Conservation (phyloP, 2,113 vertebrate genomes). For the Nansenia antarctica region DNA sequence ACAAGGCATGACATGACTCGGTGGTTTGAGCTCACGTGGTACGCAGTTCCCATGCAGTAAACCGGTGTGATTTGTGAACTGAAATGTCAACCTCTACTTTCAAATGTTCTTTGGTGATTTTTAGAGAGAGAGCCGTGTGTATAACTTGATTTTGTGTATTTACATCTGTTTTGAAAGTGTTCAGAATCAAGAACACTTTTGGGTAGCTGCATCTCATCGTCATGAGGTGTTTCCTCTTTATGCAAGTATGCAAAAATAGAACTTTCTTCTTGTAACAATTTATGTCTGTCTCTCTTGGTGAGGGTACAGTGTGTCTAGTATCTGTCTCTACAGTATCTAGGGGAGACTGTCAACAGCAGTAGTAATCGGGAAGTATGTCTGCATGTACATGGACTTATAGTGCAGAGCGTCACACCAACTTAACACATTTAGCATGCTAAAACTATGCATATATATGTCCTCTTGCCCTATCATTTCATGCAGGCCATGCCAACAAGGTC, state of each 20-base stretch:
- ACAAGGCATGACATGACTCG: background rate
- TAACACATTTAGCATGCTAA: conserved; percentile 43
- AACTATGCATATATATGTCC: conserved; percentile 57
- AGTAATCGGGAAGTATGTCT: too few relatives aligned
- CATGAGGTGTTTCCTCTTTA: conserved; percentile 52
- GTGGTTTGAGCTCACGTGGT: background rate
- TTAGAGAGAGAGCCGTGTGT: background rate
- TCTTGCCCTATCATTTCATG: conserved; percentile 26
- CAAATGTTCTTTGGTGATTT: too few relatives aligned
- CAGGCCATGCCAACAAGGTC: conserved; percentile 7
- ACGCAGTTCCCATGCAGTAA: too few relatives aligned
- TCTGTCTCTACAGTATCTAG: background rate
- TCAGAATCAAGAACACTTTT: conserved; percentile 52
- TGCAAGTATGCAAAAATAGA: conserved; percentile 70
- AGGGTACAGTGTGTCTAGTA: background rate
- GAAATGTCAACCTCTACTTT: too few relatives aligned
- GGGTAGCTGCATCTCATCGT: conserved; percentile 56
- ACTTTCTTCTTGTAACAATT: conserved; percentile 28
- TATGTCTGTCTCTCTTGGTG: background rate
- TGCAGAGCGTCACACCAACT: background rate
- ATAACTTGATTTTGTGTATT: conserved; percentile 24
- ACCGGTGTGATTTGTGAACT: too few relatives aligned
- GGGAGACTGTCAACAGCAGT: background rate
- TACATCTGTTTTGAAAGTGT: conserved; percentile 57
- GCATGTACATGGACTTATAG: background rate